Evolutionary conservation across 1,140 invertebrate species (phyloP).

Genomic region (Ostrea edulis): DNA sequence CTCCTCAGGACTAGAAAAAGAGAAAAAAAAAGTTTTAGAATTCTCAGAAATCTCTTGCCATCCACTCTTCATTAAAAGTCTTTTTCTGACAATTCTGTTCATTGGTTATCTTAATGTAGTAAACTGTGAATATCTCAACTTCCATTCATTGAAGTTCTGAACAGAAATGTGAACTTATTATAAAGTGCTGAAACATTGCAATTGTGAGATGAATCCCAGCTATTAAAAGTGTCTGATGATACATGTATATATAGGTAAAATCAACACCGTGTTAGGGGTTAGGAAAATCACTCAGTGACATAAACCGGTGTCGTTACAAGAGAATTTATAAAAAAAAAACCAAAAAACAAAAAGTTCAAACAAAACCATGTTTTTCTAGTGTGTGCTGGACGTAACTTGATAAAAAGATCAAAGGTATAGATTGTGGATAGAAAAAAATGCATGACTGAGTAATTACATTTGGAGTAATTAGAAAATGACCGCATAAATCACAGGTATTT

Average conservation of each 20-base stretch:
- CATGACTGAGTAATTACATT: neutral
- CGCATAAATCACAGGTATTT: neutral
- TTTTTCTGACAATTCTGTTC: too few relatives aligned
- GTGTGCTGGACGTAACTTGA: neutral
- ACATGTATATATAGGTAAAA: neutral
- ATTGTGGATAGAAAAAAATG: neutral
- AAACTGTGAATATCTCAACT: too few relatives aligned
- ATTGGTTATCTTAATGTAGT: too few relatives aligned
- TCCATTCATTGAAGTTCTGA: neutral
- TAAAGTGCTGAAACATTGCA: neutral
- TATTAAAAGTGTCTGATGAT: neutral
- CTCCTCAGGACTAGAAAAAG: constrained; percentile 64
- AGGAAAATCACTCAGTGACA: neutral
- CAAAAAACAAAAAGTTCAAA: too few relatives aligned
- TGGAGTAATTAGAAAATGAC: neutral
- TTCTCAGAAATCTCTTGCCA: neutral
- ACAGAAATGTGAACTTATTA: neutral
- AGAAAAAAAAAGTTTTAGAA: constrained; percentile 33
- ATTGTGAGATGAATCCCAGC: too few relatives aligned
- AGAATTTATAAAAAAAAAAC: neutral
- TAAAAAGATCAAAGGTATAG: neutral
- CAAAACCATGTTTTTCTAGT: neutral
- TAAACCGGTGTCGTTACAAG: neutral
- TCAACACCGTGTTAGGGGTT: constrained; percentile 2
- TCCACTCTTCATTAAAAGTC: neutral